phyloP scores from a whole-genome alignment of 2,797 vertebrate species.

The Pangasius djambal region DNA sequence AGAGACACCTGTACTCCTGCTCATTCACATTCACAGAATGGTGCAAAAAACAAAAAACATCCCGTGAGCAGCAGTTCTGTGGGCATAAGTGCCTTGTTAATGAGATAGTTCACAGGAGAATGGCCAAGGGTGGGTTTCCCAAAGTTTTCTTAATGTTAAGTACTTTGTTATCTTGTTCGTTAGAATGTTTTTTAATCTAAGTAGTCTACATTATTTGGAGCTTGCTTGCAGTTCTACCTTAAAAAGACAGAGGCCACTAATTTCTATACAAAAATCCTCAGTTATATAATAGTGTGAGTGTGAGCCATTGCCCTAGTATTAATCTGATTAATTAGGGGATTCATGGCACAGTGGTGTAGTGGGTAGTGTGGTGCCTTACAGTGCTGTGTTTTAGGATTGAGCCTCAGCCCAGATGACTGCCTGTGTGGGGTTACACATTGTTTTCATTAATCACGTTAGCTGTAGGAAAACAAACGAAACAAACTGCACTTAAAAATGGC shows the following conservation, averaged over 20 bases:
- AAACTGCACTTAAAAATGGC: background rate
- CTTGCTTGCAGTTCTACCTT: background rate
- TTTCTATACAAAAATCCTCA: background rate
- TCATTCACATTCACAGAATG: background rate
- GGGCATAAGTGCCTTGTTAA: background rate
- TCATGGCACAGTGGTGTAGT: background rate
- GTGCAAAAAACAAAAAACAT: background rate
- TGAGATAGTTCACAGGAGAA: background rate
- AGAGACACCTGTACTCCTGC: background rate
- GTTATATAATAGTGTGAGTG: background rate
- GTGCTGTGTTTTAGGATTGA: background rate
- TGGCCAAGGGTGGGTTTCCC: background rate
- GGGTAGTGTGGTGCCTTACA: background rate
- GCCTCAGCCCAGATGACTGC: background rate
- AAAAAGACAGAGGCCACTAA: slow-evolving; percentile 5
- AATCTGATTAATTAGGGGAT: background rate
- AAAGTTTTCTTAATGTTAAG: background rate
- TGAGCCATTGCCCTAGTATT: background rate
- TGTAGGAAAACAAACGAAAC: background rate
- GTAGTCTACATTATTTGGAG: background rate
- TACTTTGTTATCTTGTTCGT: background rate
- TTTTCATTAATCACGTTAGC: background rate
- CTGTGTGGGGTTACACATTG: background rate
- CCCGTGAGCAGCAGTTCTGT: background rate
- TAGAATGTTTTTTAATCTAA: background rate